Evolutionary conservation across 2,888 invertebrate genomes (phyloP).

Genomic region (Hypercompe scribonia): DNA sequence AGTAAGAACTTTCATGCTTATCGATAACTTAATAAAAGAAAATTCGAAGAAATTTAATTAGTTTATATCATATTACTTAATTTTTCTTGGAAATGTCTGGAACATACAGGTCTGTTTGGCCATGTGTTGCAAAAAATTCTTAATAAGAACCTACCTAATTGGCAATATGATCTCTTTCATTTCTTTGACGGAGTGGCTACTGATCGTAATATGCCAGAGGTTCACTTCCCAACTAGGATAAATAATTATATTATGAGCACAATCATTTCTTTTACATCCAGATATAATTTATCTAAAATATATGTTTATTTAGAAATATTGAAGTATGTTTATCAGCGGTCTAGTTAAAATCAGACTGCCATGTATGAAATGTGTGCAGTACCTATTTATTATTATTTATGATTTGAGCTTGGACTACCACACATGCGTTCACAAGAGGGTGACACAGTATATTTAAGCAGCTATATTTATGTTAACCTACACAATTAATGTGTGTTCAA

Average conservation of each 20-base stretch:
- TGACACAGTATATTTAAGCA: background rate
- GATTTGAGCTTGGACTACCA: background rate
- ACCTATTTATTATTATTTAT: background rate
- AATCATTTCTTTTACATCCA: too few species aligned
- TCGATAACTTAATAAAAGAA: background rate
- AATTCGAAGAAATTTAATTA: too few species aligned
- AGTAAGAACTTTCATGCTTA: background rate
- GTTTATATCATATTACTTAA: background rate
- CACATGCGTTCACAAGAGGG: background rate
- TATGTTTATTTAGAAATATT: too few species aligned
- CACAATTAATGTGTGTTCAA: constrained; percentile 7
- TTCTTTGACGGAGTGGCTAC: too few species aligned
- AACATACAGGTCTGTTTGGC: background rate
- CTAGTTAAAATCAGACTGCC: too few species aligned
- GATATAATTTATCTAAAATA: too few species aligned
- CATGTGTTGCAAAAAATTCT: background rate
- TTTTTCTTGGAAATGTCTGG: background rate
- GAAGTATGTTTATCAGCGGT: too few species aligned
- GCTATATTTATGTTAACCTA: background rate
- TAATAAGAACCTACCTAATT: background rate
- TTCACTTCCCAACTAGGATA: too few species aligned
- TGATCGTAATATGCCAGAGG: too few species aligned
- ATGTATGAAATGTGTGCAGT: too few species aligned
- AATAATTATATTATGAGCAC: too few species aligned
- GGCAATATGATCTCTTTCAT: background rate